A percentile compares a stretch with the other conserved stretches of the same genome.
These are phyloP conservation scores for Ophiodon elongatus DNA, from an alignment of 2,113 vertebrate genomes.

Conservation along the genomic window DNA sequence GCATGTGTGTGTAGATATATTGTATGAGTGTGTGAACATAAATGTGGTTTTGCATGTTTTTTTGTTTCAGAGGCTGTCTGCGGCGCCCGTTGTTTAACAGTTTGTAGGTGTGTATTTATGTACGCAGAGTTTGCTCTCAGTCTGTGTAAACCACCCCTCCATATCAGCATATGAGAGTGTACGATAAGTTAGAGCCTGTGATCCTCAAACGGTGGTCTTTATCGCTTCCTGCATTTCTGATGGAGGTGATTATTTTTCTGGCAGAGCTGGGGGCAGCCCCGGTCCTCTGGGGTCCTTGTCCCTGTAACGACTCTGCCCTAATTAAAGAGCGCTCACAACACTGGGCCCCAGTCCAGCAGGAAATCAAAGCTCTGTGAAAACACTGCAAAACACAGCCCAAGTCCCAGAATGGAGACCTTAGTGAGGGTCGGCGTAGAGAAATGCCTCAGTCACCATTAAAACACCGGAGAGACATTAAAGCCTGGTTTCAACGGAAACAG, in stretches of 20 bases:
- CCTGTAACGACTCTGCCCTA: conserved; percentile 60
- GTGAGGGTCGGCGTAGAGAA: conserved; percentile 9
- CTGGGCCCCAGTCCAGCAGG: conserved; percentile 40
- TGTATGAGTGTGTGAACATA: neutral
- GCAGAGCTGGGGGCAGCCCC: conserved; percentile 29
- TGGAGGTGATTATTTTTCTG: conserved; percentile 60
- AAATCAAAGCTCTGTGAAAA: conserved; percentile 67
- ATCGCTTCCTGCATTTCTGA: conserved; percentile 76
- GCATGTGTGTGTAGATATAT: neutral
- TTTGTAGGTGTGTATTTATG: conserved; percentile 60
- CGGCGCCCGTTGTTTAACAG: conserved; percentile 50
- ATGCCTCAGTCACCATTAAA: conserved; percentile 42
- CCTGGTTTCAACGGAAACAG: conserved; percentile 41
- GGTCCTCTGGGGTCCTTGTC: conserved; percentile 66
- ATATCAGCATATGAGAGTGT: conserved; percentile 10
- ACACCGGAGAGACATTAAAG: conserved; percentile 61
- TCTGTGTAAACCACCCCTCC: conserved; percentile 18
- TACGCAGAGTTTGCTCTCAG: conserved; percentile 15
- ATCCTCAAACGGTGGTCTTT: conserved; percentile 69
- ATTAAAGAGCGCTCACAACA: conserved; percentile 59
- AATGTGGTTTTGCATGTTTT: conserved; percentile 12
- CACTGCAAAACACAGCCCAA: conserved; percentile 29
- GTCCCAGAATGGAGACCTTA: conserved; percentile 53
- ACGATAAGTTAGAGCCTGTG: conserved; percentile 61
- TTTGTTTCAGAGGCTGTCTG: conserved; percentile 27